These are phyloP conservation scores for Malachius bipustulatus DNA, from an alignment of 2,888 invertebrate genomes.

Conservation along the genomic window DNA sequence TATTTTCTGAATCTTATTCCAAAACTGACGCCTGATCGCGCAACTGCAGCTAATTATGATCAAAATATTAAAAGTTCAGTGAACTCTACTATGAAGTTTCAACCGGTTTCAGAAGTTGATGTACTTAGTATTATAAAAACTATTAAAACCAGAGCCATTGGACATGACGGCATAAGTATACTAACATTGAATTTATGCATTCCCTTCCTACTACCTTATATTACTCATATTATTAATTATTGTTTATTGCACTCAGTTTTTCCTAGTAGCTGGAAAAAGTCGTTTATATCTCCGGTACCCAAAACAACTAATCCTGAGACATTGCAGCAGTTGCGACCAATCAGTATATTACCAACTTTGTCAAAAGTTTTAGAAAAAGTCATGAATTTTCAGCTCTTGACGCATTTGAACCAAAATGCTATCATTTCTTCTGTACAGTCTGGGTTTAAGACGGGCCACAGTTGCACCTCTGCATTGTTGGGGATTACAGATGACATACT, in stretches of 20 bases:
- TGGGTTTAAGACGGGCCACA: background rate
- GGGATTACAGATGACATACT: background rate
- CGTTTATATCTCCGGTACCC: background rate
- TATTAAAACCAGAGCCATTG: background rate
- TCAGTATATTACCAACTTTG: slow-evolving; percentile 1
- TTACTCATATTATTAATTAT: background rate
- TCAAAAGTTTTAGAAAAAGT: slow-evolving; percentile 1
- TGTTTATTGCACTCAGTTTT: background rate
- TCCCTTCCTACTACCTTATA: background rate
- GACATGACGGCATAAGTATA: background rate
- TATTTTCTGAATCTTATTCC: too few relatives aligned
- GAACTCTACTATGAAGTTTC: background rate
- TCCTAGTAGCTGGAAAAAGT: background rate
- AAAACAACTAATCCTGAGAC: background rate
- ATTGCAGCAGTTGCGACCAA: background rate
- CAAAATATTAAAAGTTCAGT: background rate
- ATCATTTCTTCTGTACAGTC: background rate
- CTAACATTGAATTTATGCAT: background rate
- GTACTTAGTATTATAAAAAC: background rate
- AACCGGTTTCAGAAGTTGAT: background rate
- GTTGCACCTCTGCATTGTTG: background rate
- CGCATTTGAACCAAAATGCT: background rate
- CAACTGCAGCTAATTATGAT: background rate
- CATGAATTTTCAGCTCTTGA: background rate
- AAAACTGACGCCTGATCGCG: too few relatives aligned